Evolutionary conservation across 1,140 invertebrate species (phyloP), one percentile per base, ranked within the genome.

Genomic region (Zaprionus davidi): DNA sequence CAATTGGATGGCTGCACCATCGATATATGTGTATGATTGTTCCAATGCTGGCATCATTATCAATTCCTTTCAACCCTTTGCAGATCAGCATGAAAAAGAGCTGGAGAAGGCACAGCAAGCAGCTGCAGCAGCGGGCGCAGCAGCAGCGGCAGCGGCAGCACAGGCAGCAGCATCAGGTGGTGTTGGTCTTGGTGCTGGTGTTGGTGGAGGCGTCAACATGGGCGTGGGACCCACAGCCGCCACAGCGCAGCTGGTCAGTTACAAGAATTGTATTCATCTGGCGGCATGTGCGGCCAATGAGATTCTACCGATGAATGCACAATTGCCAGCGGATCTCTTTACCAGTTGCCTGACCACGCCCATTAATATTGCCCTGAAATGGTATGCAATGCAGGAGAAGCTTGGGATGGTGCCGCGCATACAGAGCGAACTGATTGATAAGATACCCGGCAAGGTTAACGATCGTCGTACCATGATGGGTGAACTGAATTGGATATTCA

Each of bases 401-500:
- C 95, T 96, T 22, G 96, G 96, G 92, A 94, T 98, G 84, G 95
- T 98, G 66, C 96, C 97, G 55, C 95, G 95, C 81, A 94, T 98
- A 59, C 96, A 95, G 7, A 93, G 96, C 79, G 98, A 99, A 76
- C 94, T 97, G 73, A 96, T 99, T 66, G 98, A 99, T 87, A 97
- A 97, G 93, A 98, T 99, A 83, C 99, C 99, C 38, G 99, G 99
- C 7, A 96, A 97, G 92, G 94, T 99, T 64, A 98, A 96, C 81
- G 99, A 99, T 94, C 94, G 99, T 38, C 95, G 98, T 83, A 99
- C 99, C 28, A 98, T 99, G 97, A 95, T 99, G 69, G 99, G 99
- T 63, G 99, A 99, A 94, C 94, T 99, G 49, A 99, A 99, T 94
- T 99, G 99, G 99, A 99, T 99, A 91, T 99, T 99, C 93, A 99